Evolutionary conservation across 2,113 vertebrate genomes (phyloP).

Genomic region (Mus spicilegus): DNA sequence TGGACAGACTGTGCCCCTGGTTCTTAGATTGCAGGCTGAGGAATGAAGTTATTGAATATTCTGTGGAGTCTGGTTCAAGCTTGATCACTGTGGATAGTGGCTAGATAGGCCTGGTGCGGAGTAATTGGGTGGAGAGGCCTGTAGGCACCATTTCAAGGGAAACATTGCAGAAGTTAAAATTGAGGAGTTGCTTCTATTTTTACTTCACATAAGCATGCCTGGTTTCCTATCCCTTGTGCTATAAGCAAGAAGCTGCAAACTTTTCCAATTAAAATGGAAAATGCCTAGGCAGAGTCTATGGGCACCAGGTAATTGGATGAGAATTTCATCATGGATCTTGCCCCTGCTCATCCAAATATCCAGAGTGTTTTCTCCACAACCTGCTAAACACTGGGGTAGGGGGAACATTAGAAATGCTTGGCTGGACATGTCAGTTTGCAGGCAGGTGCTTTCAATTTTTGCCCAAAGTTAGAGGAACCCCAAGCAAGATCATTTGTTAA

Average conservation of each 20-base stretch:
- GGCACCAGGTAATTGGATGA: conserved; percentile 32
- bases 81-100: conserved; percentile 3
- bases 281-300: conserved; percentile 16
- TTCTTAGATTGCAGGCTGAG: not conserved
- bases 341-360: not conserved
- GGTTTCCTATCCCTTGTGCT: conserved; percentile 45
- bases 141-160: conserved; percentile 50
- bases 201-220: conserved; percentile 37
- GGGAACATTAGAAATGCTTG: not conserved
- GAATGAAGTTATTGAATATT: not conserved
- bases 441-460: conserved; percentile 39
- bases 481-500: not conserved
- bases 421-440: conserved; percentile 14
- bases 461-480: not conserved
- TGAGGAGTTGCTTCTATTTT: conserved; percentile 62
- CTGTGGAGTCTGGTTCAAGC: not conserved
- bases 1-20: not conserved
- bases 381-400: not conserved
- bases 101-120: not conserved
- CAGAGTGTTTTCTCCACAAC: not conserved
- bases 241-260: conserved; percentile 56
- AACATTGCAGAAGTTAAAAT: conserved; percentile 51
- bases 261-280: conserved; percentile 67
- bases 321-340: not conserved
- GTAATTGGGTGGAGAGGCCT: conserved; percentile 32